Evolutionary conservation across 2,888 invertebrate species (phyloP).

Genomic region (Aricia artaxerxes): DNA sequence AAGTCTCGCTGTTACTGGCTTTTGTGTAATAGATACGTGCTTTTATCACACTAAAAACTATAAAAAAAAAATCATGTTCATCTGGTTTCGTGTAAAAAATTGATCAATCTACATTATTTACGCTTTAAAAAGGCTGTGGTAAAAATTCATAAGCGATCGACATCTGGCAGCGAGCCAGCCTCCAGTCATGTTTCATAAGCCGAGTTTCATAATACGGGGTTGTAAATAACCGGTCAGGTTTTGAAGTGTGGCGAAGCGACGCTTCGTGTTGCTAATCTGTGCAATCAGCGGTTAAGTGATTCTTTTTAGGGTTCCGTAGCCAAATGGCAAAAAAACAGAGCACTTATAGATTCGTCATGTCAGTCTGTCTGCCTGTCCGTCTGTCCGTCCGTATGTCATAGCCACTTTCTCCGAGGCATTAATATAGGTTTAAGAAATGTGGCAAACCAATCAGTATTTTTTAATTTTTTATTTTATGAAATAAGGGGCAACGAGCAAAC

Average conservation of each 20-base stretch:
- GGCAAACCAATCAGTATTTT: no score
- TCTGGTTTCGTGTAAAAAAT: neutral
- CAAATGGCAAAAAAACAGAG: no score
- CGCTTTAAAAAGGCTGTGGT: slow-evolving; percentile 15
- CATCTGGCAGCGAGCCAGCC: slow-evolving; percentile 12
- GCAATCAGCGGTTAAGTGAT: neutral
- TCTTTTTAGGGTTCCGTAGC: no score
- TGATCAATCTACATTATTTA: slow-evolving; percentile 1
- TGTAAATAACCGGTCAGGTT: slow-evolving; percentile 13
- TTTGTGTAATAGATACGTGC: no score
- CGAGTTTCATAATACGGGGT: slow-evolving; percentile 15
- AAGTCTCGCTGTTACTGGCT: no score
- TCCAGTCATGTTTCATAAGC: slow-evolving; percentile 17
- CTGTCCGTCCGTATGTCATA: no score
- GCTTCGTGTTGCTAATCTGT: neutral
- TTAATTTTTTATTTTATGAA: no score
- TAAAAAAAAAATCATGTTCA: neutral
- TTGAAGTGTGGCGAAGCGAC: neutral
- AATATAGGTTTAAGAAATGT: no score
- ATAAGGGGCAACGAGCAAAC: no score
- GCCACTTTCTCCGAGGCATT: no score
- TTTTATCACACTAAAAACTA: neutral
- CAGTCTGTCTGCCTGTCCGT: no score
- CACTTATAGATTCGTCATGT: no score
- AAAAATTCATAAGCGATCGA: slow-evolving; percentile 22